Evolutionary conservation across 2,797 vertebrate species (phyloP).

Genomic region (Peromyscus attwateri): DNA sequence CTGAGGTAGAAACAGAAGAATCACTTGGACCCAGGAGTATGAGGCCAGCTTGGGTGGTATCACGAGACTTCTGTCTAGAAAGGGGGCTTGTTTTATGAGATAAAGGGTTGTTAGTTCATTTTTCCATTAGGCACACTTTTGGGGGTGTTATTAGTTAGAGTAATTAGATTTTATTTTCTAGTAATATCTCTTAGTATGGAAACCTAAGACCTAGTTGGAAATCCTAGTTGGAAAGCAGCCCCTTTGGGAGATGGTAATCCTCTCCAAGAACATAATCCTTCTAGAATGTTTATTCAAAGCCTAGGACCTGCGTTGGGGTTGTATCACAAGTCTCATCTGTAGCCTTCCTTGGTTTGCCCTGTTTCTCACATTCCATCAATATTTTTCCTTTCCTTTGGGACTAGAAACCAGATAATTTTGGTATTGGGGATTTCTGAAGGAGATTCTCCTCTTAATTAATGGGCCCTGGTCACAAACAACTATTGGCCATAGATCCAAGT

Average conservation of each 20-base stretch:
- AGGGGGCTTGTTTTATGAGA: not conserved
- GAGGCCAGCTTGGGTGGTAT: not conserved
- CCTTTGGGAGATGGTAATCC: slow-evolving; percentile 37
- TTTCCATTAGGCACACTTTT: not conserved
- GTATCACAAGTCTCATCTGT: not conserved
- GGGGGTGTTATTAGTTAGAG: accelerated
- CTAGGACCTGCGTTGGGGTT: not conserved
- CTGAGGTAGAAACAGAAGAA: not conserved
- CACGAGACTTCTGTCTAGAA: not conserved
- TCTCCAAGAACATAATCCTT: slow-evolving; percentile 35
- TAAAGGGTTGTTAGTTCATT: not conserved
- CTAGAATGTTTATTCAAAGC: not conserved
- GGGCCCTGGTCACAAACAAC: not conserved
- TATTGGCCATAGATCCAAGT: not conserved
- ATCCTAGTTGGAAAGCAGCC: not conserved
- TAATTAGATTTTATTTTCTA: slow-evolving; percentile 38
- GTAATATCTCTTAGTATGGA: not conserved
- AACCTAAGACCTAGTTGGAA: slow-evolving; percentile 14
- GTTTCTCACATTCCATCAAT: not conserved
- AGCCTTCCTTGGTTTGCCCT: not conserved
- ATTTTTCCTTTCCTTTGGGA: not conserved
- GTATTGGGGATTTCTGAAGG: not conserved
- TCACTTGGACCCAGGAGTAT: not conserved
- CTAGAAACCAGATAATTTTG: not conserved
- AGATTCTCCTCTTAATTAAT: not conserved